These are phyloP conservation scores for Balearica regulorum DNA, from an alignment of 2,797 vertebrate genomes.

Conservation along the genomic window DNA sequence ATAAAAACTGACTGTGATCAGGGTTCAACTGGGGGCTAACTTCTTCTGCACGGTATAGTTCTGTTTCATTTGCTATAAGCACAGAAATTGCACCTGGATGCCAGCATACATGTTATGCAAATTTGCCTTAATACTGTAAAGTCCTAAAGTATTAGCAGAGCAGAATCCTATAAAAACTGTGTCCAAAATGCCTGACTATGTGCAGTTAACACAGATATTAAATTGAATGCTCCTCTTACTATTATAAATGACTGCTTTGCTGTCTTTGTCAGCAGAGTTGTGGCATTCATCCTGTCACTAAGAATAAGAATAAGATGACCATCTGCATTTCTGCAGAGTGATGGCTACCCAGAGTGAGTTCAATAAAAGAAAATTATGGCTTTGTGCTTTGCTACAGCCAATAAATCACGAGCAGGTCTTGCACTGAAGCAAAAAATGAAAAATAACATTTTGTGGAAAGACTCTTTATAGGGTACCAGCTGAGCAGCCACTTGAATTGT, in stretches of 20 bases:
- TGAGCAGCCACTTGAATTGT: background rate
- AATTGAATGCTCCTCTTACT: background rate
- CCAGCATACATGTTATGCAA: background rate
- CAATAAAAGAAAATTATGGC: constrained; percentile 70
- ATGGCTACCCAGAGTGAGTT: constrained; percentile 58
- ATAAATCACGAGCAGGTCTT: constrained; percentile 34
- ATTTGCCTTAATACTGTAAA: background rate
- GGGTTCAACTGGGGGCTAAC: background rate
- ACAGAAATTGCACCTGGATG: background rate
- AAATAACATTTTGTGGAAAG: constrained; percentile 31
- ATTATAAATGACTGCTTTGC: constrained; percentile 42
- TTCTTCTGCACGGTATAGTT: background rate
- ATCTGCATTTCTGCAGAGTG: constrained; percentile 62
- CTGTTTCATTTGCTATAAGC: background rate
- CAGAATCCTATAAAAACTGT: background rate
- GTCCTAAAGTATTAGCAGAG: background rate
- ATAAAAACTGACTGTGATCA: background rate
- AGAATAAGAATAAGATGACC: constrained; percentile 69
- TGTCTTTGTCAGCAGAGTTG: constrained; percentile 53
- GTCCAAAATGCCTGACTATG: constrained; percentile 20
- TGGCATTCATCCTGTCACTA: constrained; percentile 52
- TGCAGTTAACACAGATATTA: constrained; percentile 43
- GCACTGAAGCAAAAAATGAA: constrained; percentile 24
- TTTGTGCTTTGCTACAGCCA: constrained; percentile 46
- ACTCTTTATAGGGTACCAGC: background rate